phyloP scores from a whole-genome alignment of 2,888 invertebrate genomes.

The Scaptomyza reducta region DNA sequence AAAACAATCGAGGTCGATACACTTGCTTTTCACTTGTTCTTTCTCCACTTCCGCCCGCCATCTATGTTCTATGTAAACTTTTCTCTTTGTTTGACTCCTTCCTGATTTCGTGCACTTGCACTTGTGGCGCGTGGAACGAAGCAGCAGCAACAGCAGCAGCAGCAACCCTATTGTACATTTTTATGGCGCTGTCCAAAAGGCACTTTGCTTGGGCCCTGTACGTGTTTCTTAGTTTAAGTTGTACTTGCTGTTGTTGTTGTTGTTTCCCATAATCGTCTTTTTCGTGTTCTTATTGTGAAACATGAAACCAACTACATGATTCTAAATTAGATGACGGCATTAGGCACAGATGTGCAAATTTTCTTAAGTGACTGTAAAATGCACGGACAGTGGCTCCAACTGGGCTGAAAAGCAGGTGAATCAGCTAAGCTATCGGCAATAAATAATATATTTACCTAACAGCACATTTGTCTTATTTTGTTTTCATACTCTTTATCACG shows the following conservation, averaged over 20 bases:
- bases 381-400: background rate
- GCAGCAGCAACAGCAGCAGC: constrained; percentile 65
- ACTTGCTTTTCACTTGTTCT: constrained; percentile 45
- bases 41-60: background rate
- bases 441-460: too few species aligned
- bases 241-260: constrained; percentile 23
- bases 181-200: constrained; percentile 65
- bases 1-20: constrained; percentile 70
- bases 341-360: constrained; percentile 70
- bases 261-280: constrained; percentile 14
- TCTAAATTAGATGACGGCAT: constrained; percentile 61
- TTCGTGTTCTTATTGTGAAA: constrained; percentile 52
- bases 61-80: background rate
- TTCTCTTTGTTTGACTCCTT: constrained; percentile 41
- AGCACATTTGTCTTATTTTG: too few species aligned
- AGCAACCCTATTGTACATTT: constrained; percentile 68
- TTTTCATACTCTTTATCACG: too few species aligned
- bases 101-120: constrained; percentile 42
- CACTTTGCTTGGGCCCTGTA: constrained; percentile 49
- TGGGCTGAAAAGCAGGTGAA: constrained; percentile 48
- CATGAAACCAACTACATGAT: constrained; percentile 59
- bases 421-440: too few species aligned
- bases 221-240: constrained; percentile 65
- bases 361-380: constrained; percentile 38
- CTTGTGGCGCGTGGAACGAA: constrained; percentile 65